These are phyloP conservation scores for Pseudotriccus pelzelni DNA, from an alignment of 2,797 vertebrate genomes.

Conservation along the genomic window DNA sequence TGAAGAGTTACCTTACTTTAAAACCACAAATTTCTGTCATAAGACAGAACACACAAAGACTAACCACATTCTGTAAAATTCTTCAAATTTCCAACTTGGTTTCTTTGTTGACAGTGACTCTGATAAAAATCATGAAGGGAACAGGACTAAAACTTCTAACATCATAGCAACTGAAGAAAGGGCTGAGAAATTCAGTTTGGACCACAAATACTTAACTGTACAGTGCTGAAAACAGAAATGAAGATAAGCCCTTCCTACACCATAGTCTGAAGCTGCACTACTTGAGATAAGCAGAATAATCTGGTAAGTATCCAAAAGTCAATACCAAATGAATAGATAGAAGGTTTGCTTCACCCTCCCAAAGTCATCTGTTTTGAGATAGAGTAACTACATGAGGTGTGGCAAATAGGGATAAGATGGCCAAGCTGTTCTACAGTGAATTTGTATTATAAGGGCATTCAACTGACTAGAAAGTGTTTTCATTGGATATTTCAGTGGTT, in stretches of 20 bases:
- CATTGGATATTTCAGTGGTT: neutral
- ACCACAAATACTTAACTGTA: neutral
- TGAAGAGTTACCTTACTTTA: neutral
- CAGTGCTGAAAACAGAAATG: neutral
- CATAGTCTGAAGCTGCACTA: neutral
- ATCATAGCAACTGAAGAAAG: neutral
- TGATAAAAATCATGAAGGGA: neutral
- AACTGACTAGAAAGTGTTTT: neutral
- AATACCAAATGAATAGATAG: slow-evolving; percentile 28
- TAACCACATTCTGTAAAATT: neutral
- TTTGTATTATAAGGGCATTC: neutral
- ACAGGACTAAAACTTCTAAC: neutral
- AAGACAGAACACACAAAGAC: neutral
- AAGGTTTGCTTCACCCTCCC: neutral
- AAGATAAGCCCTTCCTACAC: neutral
- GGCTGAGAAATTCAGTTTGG: neutral
- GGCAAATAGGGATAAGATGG: slow-evolving; percentile 21
- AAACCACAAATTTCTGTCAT: neutral
- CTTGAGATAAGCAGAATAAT: slow-evolving; percentile 48
- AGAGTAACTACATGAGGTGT: neutral
- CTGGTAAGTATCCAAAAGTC: slow-evolving; percentile 8
- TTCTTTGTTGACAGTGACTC: neutral
- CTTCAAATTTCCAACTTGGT: neutral
- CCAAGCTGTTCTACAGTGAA: neutral
- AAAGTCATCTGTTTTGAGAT: slow-evolving; percentile 9